phyloP scores from a whole-genome alignment of 1,140 invertebrate genomes.

The Drosophila mayri region DNA sequence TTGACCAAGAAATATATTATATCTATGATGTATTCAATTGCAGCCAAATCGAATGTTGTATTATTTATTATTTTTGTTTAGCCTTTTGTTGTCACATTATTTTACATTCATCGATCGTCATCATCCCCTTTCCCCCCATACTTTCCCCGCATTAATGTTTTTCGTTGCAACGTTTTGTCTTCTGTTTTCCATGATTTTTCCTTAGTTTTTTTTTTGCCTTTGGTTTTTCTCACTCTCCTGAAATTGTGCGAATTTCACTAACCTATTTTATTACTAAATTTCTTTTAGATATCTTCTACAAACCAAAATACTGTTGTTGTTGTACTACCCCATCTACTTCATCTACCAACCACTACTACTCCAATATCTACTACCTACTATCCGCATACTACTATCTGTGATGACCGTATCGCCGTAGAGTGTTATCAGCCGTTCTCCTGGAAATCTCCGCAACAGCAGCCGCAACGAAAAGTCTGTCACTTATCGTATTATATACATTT shows the following conservation, averaged over 20 bases:
- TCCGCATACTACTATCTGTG: conserved; percentile 64
- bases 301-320: conserved; percentile 49
- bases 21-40: conserved; percentile 44
- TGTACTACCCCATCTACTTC: conserved; percentile 65
- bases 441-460: conserved; percentile 24
- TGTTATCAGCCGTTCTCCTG: conserved; percentile 5
- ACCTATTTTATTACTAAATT: conserved; percentile 85
- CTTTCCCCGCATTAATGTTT: conserved; percentile 15
- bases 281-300: conserved; percentile 78
- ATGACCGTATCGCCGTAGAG: conserved; percentile 7
- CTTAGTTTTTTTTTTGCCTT: conserved; percentile 28
- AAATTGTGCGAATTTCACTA: conserved; percentile 75
- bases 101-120: background rate
- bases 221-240: conserved; percentile 26
- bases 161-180: conserved; percentile 23
- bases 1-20: conserved; percentile 48
- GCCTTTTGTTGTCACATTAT: conserved; percentile 16
- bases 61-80: conserved; percentile 40
- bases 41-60: conserved; percentile 49
- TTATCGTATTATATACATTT: conserved; percentile 47
- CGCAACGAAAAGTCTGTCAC: conserved; percentile 48
- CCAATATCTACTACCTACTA: conserved; percentile 69
- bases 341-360: conserved; percentile 60
- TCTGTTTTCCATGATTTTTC: conserved; percentile 12
- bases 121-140: background rate